Base-by-base conservation (phyloP, 1,140 invertebrate species). In the Eriocheir sinensis region DNA sequence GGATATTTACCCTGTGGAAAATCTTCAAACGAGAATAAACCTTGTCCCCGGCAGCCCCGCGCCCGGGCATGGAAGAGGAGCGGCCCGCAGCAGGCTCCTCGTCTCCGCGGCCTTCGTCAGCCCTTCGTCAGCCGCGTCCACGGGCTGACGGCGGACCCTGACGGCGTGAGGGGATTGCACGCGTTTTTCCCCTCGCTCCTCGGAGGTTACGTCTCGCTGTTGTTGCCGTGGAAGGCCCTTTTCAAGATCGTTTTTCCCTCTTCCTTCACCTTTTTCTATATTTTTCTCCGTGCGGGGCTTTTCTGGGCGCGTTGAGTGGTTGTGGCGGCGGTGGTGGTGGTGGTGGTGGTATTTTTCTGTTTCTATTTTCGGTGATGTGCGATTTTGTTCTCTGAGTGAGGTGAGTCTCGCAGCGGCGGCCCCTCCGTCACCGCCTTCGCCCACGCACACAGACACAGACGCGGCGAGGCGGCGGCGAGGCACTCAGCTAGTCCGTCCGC, bases 11-110 rank as follows among this genome's bases (percentile, higher is more conserved):
- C 60, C 21, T 72, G 60, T 72, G 60, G 60, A 72, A 72, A 72
- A 72, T 72, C 60, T 72, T 72, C 60, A 72, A 72, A 72, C 60
- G 60, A 72, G 60, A 72, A 72, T 72, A 21, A 72, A 72, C 0
- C 60, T 72, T 27, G 60, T 72, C 60, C 60, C 60, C 60, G 60
- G 60, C 60, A 72, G 21, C 60, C 60, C 60, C 60, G 60, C 60
- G 60, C 60, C 60, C 60, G 60, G 60, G 60, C 60, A 72, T 72
- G 60, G 60, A 72, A 72, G 60, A 72, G 60, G 60, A 72, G 60
- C 60, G 60, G 60, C 27, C 60, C 21, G 9, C 27, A n/a, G 21
- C 60, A 21, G 27, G 21, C 60, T 72, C 60, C 1, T 21, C 4
- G 60, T 72, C 4, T 21, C 60, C 60, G 48, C 21, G 21, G 48